Base-by-base conservation (phyloP, 1,140 invertebrate genomes). In the Cheumatopsyche charites region DNA sequence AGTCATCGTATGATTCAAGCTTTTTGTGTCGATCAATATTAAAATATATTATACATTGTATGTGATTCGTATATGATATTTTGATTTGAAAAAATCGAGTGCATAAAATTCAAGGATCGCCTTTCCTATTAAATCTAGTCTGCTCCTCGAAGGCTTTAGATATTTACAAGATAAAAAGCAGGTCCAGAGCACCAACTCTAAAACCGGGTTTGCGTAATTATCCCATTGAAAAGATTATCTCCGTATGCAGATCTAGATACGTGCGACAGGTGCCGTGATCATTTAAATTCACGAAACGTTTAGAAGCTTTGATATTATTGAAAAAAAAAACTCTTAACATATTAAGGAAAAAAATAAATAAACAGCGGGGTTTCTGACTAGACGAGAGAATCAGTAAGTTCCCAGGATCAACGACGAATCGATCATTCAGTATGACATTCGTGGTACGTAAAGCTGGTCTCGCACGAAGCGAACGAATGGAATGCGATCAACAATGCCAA, bases 221-320 rank as follows among this genome's bases (percentile, higher is more conserved):
- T 68, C 29, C 73, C 47, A 75, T 75, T 72, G 73, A 75, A 75
- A 75, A 75, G 73, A 75, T 75, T 75, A 75, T 75, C 73, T 75
- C 17, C 47, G 67, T 72, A 69, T 75, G 70, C 70, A 52, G n/a
- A 75, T 75, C 73, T 72, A 58, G 67, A 69, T 69, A 58, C 21
- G 12, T 1, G 36, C 41, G 68, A 70, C 68, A 41, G 29, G 52
- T 68, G 68, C 23, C 68, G 4, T 13, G 43, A 47, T n/a, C 13
- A 47, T 47, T 47, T 2, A 47, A 6, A 13, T 47, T 15, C 3
- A 13, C 11, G 15, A n/a, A 47, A 47, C 3, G 11, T 47, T 47
- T 4, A 47, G 43, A 47, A 47, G 43, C 41, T 5, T 6, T 42
- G 41, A 12, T 42, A 42, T 42, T 47, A n/a, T 3, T 3, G 43